Percentiles rank a stretch among this genome's conserved stretches.
These are phyloP conservation scores for Hemitrygon akajei DNA, from an alignment of 2,797 vertebrate genomes.

Conservation along the genomic window DNA sequence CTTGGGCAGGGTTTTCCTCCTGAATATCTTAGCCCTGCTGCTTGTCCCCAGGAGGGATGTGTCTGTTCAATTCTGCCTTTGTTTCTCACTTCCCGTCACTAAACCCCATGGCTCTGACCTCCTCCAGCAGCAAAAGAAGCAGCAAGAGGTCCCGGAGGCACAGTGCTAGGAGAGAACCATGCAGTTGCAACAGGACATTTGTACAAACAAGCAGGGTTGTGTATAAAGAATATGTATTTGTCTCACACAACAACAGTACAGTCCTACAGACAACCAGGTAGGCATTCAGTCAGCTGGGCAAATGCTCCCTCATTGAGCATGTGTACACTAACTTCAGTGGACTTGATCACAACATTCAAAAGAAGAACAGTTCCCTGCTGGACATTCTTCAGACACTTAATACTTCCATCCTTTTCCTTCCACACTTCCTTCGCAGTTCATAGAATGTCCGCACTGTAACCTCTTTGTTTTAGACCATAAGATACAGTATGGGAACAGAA, in stretches of 20 bases:
- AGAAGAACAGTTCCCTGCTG: not conserved
- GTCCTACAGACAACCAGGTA: not conserved
- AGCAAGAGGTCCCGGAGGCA: not conserved
- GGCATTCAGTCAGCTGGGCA: not conserved
- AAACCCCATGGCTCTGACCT: too few species aligned
- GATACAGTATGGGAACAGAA: too few species aligned
- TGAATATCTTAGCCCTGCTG: too few species aligned
- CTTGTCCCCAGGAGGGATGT: not conserved
- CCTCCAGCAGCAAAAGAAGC: not conserved
- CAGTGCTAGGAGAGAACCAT: not conserved
- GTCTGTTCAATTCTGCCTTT: not conserved
- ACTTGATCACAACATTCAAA: not conserved
- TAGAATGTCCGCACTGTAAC: not conserved
- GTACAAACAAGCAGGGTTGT: not conserved
- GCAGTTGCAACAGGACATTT: not conserved
- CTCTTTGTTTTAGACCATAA: too few species aligned
- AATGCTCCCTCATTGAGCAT: not conserved
- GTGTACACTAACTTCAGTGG: not conserved
- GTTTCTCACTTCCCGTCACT: not conserved
- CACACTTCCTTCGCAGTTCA: not conserved
- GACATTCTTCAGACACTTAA: not conserved
- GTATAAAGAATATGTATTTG: not conserved
- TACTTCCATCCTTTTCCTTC: not conserved
- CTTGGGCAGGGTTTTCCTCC: not conserved
- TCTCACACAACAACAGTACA: not conserved